Conservation (phyloP, 2,113 vertebrate genomes). For the Ahaetulla prasina region DNA sequence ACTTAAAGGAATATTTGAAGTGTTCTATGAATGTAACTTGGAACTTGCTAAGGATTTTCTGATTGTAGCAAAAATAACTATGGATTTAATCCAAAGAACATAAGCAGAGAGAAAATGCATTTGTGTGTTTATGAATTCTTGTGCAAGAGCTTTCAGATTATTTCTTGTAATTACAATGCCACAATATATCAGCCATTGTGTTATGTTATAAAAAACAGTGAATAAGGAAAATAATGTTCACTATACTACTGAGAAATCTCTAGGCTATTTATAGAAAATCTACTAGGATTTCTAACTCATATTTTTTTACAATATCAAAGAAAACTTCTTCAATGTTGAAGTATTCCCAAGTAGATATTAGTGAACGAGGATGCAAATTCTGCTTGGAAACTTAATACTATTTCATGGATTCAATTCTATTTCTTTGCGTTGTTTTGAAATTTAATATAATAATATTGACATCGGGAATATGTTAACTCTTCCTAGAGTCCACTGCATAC, state of each 20-base stretch:
- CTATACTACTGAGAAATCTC: not conserved
- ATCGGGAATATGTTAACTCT: not conserved
- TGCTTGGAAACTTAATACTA: not conserved
- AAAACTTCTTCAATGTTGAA: not conserved
- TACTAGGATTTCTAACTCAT: not conserved
- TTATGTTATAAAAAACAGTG: not conserved
- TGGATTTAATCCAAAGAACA: not conserved
- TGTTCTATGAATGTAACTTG: not conserved
- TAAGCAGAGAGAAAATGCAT: not conserved
- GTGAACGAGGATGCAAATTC: not conserved
- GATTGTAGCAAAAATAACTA: not conserved
- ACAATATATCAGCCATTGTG: not conserved
- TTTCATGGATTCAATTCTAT: not conserved
- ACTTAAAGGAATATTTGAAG: not conserved
- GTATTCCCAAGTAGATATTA: not conserved
- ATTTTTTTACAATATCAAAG: not conserved
- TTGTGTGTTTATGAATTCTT: not conserved
- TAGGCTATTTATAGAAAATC: not conserved
- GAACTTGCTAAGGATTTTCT: not conserved
- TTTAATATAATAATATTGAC: not conserved
- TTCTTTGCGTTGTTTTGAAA: not conserved
- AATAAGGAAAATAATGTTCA: not conserved
- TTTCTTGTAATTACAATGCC: not conserved
- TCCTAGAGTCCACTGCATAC: not conserved
- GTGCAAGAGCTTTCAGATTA: not conserved